Evolutionary conservation across 1,140 invertebrate genomes (phyloP), one percentile per base, ranked within the genome.

Genomic region (Drosophila serrata): DNA sequence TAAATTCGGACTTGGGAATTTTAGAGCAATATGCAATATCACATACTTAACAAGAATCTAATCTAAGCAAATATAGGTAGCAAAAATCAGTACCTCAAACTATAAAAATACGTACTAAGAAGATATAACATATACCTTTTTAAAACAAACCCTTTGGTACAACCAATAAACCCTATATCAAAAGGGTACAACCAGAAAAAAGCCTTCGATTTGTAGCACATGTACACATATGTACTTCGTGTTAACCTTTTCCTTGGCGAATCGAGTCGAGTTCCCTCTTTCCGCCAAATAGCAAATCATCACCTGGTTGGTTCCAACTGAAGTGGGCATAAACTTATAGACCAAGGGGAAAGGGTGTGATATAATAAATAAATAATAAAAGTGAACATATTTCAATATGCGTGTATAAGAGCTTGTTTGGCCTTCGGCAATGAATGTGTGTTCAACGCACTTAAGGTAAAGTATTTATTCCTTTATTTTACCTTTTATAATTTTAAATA

Each of bases 251-350:
- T 55, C 61, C 37, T 40, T 55, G 39, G 59, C 29, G 17, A 51
- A 40, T 19, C 55, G 49, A 35, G 72, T 39, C 7, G 13, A 39
- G 57, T 17, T 56, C 55, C 53, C 68, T 55, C 51, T 24, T 35
- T 59, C 62, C 73, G 37, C 55, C 64, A 85, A 85, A 85, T 72
- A 69, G 81, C 81, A 84, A 84, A 85, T 80, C 81, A 85, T 85
- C 81, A 85, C 76, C 81, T 84, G 80, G 80, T 43, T 84, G 80
- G 80, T 43, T 29, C 43, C 49, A 63, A 40, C 29, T 57, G 51
- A 75, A 64, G 60, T 49, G 64, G 39, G n/a, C 29, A 61, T 19
- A 35, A 39, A 37, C 17, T 24, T 7, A 24, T 43, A 19, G 39
- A 61, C 5, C 5, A 27, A 17, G 27, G 46, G n/a, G 31, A 49